Conservation (phyloP, 2,113 vertebrate genomes). For the Epinephelus fuscoguttatus region DNA sequence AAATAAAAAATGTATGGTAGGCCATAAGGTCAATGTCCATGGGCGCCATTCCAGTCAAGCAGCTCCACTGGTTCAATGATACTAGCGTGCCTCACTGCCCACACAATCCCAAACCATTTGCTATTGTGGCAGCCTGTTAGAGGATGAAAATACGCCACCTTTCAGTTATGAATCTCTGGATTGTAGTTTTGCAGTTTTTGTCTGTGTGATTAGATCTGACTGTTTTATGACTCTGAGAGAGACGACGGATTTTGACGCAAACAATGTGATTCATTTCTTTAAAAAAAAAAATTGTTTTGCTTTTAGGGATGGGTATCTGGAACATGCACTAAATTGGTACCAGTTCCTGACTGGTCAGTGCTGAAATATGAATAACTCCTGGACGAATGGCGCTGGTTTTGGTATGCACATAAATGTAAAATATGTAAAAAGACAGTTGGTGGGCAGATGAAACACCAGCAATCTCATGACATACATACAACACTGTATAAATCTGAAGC, state of each 20-base stretch:
- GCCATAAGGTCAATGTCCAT: not conserved
- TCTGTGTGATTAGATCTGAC: not conserved
- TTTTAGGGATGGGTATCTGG: not conserved
- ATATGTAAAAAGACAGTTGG: no score
- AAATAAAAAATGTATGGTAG: not conserved
- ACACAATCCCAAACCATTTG: not conserved
- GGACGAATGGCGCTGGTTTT: no score
- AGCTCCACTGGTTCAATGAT: no score
- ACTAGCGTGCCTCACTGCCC: constrained; percentile 1
- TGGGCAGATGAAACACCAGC: no score
- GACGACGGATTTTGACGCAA: not conserved
- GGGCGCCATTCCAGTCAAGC: not conserved
- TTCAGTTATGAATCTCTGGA: not conserved
- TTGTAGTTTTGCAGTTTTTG: not conserved
- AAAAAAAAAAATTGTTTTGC: not conserved
- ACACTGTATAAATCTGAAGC: no score
- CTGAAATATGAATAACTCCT: no score
- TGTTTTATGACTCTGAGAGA: not conserved
- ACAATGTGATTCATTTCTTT: not conserved
- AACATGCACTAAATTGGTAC: no score
- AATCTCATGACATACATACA: no score
- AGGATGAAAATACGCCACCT: not conserved
- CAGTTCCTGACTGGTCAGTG: no score
- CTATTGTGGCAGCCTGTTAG: not conserved
- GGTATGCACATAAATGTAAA: no score